Percentiles rank a stretch among this genome's conserved stretches.
Conservation (phyloP, 2,888 invertebrate species). For the Macroteleia sp. region DNA sequence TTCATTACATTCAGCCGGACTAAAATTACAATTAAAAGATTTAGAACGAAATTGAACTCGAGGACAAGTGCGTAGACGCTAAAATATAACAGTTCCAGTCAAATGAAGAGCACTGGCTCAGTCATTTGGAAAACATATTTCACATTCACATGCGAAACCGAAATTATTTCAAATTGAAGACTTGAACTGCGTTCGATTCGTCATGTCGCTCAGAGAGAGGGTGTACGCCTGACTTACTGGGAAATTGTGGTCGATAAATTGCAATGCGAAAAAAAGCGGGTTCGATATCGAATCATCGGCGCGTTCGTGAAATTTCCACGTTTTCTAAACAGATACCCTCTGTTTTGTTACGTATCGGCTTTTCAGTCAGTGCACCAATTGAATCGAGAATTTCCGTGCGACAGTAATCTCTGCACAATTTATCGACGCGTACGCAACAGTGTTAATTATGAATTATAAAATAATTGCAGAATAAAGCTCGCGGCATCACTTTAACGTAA, state of each 20-base stretch:
- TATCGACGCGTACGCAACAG: slow-evolving; percentile 11
- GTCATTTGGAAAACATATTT: slow-evolving; percentile 50
- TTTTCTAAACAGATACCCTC: slow-evolving; percentile 54
- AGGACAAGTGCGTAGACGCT: slow-evolving; percentile 8
- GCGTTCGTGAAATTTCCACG: slow-evolving; percentile 40
- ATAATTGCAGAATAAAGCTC: slow-evolving; percentile 1
- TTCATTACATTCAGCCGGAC: slow-evolving; percentile 11
- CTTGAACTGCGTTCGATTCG: slow-evolving; percentile 54
- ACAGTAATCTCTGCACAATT: slow-evolving; percentile 6
- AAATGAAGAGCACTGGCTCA: slow-evolving; percentile 38
- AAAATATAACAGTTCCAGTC: slow-evolving; percentile 36
- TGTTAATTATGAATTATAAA: slow-evolving; percentile 33
- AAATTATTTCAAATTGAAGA: slow-evolving; percentile 59
- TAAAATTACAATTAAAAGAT: slow-evolving; percentile 38
- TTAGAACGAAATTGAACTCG: slow-evolving; percentile 18
- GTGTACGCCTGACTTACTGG: slow-evolving; percentile 48
- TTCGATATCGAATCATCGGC: slow-evolving; percentile 43
- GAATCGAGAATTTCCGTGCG: slow-evolving; percentile 29
- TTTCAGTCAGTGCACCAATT: slow-evolving; percentile 41
- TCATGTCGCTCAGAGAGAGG: slow-evolving; percentile 42
- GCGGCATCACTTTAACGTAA: slow-evolving; percentile 19
- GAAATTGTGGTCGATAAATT: slow-evolving; percentile 59
- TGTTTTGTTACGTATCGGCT: slow-evolving; percentile 41
- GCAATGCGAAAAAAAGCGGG: slow-evolving; percentile 42
- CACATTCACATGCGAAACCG: slow-evolving; percentile 36